Evolutionary conservation across 1,140 invertebrate species (phyloP).

Genomic region (Bradynema listronoti): DNA sequence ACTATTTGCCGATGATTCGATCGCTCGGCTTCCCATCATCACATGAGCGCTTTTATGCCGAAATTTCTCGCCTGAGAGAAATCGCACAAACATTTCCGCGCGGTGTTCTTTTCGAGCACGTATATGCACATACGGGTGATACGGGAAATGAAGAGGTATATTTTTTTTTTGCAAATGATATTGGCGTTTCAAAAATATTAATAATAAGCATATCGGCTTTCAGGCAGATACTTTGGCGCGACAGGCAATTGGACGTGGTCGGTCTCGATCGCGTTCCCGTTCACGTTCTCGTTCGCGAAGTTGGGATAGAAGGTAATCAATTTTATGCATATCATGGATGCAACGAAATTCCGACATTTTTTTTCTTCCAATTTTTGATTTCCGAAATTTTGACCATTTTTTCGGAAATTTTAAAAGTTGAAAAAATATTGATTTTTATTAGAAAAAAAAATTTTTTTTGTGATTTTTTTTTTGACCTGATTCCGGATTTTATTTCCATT

Average conservation of each 20-base stretch:
- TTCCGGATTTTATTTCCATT: too few relatives aligned
- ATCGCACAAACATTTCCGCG: slow-evolving; percentile 3
- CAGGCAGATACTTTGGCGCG: slow-evolving; percentile 2
- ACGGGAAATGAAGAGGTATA: background rate
- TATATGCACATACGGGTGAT: background rate
- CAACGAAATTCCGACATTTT: too few relatives aligned
- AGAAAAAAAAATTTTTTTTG: too few relatives aligned
- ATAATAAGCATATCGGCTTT: background rate
- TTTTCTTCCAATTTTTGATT: too few relatives aligned
- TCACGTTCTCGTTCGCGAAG: background rate
- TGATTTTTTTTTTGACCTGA: too few relatives aligned
- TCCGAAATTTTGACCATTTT: too few relatives aligned
- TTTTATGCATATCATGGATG: too few relatives aligned
- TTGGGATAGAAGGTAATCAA: too few relatives aligned
- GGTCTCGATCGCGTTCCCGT: slow-evolving; percentile 5
- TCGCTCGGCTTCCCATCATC: background rate
- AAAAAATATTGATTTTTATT: too few relatives aligned
- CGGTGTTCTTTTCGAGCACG: slow-evolving; percentile 6
- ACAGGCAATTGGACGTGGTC: background rate
- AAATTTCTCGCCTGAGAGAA: background rate
- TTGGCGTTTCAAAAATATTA: background rate
- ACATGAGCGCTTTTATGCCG: background rate
- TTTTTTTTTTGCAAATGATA: background rate
- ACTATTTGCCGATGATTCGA: slow-evolving; percentile 6
- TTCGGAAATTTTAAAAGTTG: too few relatives aligned